Conservation (phyloP, 2,888 invertebrate species). For the Stenodema calcarata region DNA sequence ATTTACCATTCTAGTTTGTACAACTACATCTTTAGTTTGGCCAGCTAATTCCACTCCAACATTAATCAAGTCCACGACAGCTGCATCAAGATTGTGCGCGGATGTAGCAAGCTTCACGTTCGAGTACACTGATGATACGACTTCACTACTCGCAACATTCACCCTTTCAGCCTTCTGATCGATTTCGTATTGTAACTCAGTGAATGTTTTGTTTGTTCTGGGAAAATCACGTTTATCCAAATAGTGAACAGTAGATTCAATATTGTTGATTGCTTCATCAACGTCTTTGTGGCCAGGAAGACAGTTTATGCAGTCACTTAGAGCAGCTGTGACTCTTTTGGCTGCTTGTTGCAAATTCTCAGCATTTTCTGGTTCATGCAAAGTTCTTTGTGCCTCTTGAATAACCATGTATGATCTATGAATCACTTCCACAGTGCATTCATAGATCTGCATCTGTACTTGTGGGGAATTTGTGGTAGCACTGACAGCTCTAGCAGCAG, state of each 20-base stretch:
- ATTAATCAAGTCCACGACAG: conserved; percentile 78
- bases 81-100: conserved; percentile 78
- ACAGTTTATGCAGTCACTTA: conserved; percentile 78
- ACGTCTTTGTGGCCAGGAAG: conserved; percentile 93
- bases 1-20: conserved; percentile 81
- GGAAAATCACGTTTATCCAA: conserved; percentile 68
- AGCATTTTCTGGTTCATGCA: conserved; percentile 68
- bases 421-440: conserved; percentile 77
- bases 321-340: conserved; percentile 71
- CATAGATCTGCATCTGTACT: conserved; percentile 50
- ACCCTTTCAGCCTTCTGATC: conserved; percentile 83
- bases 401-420: conserved; percentile 78
- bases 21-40: conserved; percentile 76
- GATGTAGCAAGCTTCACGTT: conserved; percentile 69
- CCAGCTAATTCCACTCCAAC: conserved; percentile 87
- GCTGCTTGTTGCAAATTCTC: conserved; percentile 75
- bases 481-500: conserved; percentile 79
- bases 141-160: conserved; percentile 78
- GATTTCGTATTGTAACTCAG: conserved; percentile 84
- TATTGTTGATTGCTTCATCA: conserved; percentile 86
- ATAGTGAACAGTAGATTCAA: conserved; percentile 67
- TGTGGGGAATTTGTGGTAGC: conserved; percentile 63
- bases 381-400: conserved; percentile 80
- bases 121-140: conserved; percentile 58
- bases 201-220: conserved; percentile 73